Percentiles rank a stretch among this genome's conserved stretches.
These are phyloP conservation scores for Gryon sp. DNA, from an alignment of 1,140 invertebrate genomes.

Conservation along the genomic window DNA sequence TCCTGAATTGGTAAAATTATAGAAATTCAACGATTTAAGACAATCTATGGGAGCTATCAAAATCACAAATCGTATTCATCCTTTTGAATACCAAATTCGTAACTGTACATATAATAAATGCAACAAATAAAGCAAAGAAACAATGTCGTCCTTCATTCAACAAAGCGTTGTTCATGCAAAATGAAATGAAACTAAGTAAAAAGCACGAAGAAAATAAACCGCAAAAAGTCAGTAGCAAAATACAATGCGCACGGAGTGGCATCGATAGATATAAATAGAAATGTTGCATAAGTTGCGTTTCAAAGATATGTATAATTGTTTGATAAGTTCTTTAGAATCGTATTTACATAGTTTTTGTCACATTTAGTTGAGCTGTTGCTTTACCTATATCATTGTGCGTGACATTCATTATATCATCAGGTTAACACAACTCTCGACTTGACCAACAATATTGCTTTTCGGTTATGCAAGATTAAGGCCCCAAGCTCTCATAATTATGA, in stretches of 20 bases:
- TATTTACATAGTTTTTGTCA: conserved; percentile 53
- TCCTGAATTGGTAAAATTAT: too few species aligned
- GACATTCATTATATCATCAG: conserved; percentile 52
- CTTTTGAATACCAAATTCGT: conserved; percentile 3
- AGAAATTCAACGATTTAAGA: background rate
- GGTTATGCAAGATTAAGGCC: conserved; percentile 44
- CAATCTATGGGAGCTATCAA: background rate
- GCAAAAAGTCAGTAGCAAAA: too few species aligned
- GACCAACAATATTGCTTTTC: conserved; percentile 19
- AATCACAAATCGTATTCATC: conserved; percentile 1
- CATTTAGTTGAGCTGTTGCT: conserved; percentile 29
- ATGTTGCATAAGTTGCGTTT: conserved; percentile 31
- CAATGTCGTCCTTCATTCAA: conserved; percentile 24
- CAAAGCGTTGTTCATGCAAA: conserved; percentile 20
- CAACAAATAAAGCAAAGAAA: conserved; percentile 6
- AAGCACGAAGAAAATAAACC: too few species aligned
- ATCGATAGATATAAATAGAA: conserved; percentile 25
- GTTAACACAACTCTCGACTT: conserved; percentile 23
- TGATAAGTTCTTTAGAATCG: conserved; percentile 31
- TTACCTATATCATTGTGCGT: conserved; percentile 40
- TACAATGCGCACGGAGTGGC: conserved; percentile 19
- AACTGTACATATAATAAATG: conserved; percentile 10
- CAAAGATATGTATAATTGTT: conserved; percentile 33
- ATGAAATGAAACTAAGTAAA: conserved; percentile 20
- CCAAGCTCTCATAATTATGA: conserved; percentile 45